phyloP scores from a whole-genome alignment of 2,797 vertebrate genomes.

The Phoebastria nigripes region DNA sequence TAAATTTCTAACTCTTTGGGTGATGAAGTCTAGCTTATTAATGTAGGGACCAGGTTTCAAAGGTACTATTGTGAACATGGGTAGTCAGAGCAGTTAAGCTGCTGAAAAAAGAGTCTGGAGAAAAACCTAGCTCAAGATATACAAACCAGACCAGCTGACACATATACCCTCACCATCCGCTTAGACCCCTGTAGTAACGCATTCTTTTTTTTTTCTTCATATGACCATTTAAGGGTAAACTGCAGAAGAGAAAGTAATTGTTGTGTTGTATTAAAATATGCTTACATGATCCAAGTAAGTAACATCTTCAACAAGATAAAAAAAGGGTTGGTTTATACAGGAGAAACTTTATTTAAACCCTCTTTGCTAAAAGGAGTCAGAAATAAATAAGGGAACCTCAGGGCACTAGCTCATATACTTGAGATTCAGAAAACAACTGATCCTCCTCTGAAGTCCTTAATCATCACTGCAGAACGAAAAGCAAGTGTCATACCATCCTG shows the following conservation, averaged over 20 bases:
- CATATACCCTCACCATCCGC: no score
- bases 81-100: background rate
- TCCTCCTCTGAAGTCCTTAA: background rate
- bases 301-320: background rate
- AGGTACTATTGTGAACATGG: background rate
- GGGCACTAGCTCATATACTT: background rate
- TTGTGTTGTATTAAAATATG: background rate
- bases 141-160: background rate
- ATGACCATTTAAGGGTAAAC: background rate
- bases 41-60: background rate
- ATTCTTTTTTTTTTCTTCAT: background rate
- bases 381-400: background rate
- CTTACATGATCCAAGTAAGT: background rate
- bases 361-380: background rate
- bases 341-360: background rate
- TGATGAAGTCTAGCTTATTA: background rate
- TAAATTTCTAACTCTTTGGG: background rate
- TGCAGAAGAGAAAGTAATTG: background rate
- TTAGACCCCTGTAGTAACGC: background rate
- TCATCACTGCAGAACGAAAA: background rate
- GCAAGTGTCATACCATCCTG: background rate
- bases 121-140: background rate
- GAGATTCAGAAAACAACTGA: background rate
- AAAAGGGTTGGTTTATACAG: background rate
- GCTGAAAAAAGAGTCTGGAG: background rate